These are phyloP conservation scores for Thunnus albacares DNA, from an alignment of 2,797 vertebrate species.

Conservation along the genomic window DNA sequence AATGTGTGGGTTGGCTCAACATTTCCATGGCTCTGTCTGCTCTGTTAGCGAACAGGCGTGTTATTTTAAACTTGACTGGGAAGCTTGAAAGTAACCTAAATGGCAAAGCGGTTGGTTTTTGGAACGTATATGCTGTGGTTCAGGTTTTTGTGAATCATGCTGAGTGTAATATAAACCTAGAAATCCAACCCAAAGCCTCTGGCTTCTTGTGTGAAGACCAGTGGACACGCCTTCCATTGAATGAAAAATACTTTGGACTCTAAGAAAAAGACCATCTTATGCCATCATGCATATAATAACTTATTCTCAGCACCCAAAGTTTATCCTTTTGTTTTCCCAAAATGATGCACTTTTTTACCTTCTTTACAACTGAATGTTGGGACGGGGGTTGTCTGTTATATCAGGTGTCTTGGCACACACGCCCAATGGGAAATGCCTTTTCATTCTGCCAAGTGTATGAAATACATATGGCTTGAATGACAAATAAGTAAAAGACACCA, in stretches of 20 bases:
- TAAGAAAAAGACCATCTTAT: slow-evolving; percentile 20
- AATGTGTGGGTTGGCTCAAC: slow-evolving; percentile 48
- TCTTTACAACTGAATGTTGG: not conserved
- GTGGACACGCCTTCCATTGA: slow-evolving; percentile 27
- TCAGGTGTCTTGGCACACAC: not conserved
- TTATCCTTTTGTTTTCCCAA: slow-evolving; percentile 6
- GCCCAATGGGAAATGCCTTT: not conserved
- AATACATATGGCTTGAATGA: too few species aligned
- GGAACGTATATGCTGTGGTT: slow-evolving; percentile 30
- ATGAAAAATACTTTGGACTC: slow-evolving; percentile 6
- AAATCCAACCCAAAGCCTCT: slow-evolving; percentile 31
- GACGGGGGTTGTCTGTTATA: too few species aligned
- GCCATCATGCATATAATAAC: not conserved
- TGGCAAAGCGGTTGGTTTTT: slow-evolving; percentile 50
- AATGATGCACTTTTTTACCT: too few species aligned
- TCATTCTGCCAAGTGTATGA: too few species aligned
- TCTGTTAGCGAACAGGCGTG: slow-evolving; percentile 35
- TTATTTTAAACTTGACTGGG: slow-evolving; percentile 55
- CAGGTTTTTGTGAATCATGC: slow-evolving; percentile 31
- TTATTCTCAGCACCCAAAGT: not conserved
- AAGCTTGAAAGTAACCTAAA: slow-evolving; percentile 45
- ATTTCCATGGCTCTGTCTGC: slow-evolving; percentile 46
- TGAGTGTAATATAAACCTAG: slow-evolving; percentile 31
- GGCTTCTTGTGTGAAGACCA: slow-evolving; percentile 23
- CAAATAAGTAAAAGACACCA: not conserved